Conservation (phyloP, 2,113 vertebrate genomes). For the Chiloscyllium plagiosum region DNA sequence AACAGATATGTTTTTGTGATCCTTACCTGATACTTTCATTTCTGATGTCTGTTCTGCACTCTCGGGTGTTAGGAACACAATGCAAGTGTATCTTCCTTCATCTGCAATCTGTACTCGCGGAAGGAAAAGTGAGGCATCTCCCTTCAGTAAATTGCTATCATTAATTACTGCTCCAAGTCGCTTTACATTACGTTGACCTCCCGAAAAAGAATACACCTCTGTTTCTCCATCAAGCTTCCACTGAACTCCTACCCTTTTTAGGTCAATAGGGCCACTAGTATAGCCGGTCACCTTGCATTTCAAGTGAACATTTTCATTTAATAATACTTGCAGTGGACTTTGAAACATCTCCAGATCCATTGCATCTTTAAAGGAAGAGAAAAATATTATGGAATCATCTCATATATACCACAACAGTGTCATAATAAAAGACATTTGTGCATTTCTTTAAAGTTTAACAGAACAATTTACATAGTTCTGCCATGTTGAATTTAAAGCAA, state of each 20-base stretch:
- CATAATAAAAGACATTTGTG: background rate
- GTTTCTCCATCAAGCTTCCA: background rate
- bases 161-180: background rate
- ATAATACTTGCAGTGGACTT: background rate
- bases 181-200: background rate
- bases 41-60: background rate
- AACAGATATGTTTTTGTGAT: background rate
- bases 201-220: background rate
- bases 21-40: background rate
- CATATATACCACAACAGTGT: too few relatives aligned
- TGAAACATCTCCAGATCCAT: background rate
- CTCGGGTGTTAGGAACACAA: background rate
- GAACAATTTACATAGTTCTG: background rate
- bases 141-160: background rate
- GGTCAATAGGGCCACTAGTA: background rate
- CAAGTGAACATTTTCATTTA: background rate
- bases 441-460: background rate
- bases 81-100: slow-evolving; percentile 15
- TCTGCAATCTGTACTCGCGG: background rate
- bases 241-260: background rate
- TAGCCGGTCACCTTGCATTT: background rate
- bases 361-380: background rate
- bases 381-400: background rate
- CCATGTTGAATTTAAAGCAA: background rate
- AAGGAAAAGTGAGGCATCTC: slow-evolving; percentile 1